These are phyloP conservation scores for Cordilura impudica DNA, from an alignment of 2,888 invertebrate species.

Conservation along the genomic window DNA sequence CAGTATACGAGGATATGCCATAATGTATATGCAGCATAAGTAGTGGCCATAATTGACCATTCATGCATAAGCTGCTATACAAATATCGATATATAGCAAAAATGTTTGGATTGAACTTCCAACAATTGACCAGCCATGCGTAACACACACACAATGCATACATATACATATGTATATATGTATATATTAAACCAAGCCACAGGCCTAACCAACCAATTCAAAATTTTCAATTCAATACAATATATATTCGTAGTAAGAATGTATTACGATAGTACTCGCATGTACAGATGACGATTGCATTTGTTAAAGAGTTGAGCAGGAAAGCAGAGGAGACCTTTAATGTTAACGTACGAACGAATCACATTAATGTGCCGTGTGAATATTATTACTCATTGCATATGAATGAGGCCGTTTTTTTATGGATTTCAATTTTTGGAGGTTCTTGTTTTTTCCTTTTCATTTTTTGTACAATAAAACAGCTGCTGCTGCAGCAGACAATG, in stretches of 20 bases:
- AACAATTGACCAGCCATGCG: constrained; percentile 49
- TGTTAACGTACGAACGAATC: background rate
- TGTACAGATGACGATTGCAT: too few relatives aligned
- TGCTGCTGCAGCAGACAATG: background rate
- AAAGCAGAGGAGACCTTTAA: background rate
- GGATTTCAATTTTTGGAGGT: constrained; percentile 7
- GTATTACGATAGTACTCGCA: too few relatives aligned
- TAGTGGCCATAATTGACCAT: constrained; percentile 51
- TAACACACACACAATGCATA: background rate
- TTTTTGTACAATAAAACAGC: constrained; percentile 7
- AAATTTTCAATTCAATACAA: background rate
- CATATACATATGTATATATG: background rate
- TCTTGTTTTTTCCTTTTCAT: background rate
- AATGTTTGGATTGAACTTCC: constrained; percentile 35
- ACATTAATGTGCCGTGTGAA: constrained; percentile 31
- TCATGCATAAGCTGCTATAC: constrained; percentile 48
- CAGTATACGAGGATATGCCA: background rate
- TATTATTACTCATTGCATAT: constrained; percentile 17
- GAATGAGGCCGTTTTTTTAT: background rate
- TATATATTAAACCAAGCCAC: background rate
- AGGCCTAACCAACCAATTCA: background rate
- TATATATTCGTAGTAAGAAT: background rate
- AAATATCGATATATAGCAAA: constrained; percentile 25
- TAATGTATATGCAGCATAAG: constrained; percentile 14
- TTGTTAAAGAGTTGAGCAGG: too few relatives aligned